Evolutionary conservation across 1,140 invertebrate genomes (phyloP).

Genomic region (Pachyrhynchus sulphureomaculatus): DNA sequence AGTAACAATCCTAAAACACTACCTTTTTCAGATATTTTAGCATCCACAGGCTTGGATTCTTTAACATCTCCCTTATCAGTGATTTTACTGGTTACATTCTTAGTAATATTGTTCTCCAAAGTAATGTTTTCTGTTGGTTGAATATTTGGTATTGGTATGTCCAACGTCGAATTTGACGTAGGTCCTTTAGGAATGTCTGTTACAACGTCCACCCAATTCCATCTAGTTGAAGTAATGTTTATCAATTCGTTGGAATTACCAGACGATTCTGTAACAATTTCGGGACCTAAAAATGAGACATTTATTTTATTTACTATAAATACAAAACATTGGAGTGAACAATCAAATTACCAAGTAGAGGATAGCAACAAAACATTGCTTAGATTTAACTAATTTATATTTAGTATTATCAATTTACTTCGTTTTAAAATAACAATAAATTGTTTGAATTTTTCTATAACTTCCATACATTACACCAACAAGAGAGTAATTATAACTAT

Average conservation of each 20-base stretch:
- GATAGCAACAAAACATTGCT: background rate
- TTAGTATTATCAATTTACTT: too few species aligned
- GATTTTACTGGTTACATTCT: too few species aligned
- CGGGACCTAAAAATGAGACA: slow-evolving; percentile 10
- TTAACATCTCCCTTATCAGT: background rate
- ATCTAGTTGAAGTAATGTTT: slow-evolving; percentile 38
- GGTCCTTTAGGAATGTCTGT: slow-evolving; percentile 14
- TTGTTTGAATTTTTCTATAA: too few species aligned
- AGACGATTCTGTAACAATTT: background rate
- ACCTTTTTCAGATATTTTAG: slow-evolving; percentile 5
- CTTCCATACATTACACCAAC: too few species aligned
- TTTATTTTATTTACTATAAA: too few species aligned
- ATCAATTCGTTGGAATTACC: slow-evolving; percentile 8
- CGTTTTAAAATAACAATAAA: too few species aligned
- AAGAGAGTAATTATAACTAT: too few species aligned
- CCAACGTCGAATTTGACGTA: background rate
- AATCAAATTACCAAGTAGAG: background rate
- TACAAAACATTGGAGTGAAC: too few species aligned
- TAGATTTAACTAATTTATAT: background rate
- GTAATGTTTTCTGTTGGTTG: background rate
- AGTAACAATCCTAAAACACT: background rate
- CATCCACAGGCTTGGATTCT: background rate
- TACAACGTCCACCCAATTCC: slow-evolving; percentile 33
- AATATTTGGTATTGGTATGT: background rate
- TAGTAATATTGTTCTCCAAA: too few species aligned